Evolutionary conservation across 2,113 vertebrate genomes (phyloP).

Genomic region (Hippolais icterina): DNA sequence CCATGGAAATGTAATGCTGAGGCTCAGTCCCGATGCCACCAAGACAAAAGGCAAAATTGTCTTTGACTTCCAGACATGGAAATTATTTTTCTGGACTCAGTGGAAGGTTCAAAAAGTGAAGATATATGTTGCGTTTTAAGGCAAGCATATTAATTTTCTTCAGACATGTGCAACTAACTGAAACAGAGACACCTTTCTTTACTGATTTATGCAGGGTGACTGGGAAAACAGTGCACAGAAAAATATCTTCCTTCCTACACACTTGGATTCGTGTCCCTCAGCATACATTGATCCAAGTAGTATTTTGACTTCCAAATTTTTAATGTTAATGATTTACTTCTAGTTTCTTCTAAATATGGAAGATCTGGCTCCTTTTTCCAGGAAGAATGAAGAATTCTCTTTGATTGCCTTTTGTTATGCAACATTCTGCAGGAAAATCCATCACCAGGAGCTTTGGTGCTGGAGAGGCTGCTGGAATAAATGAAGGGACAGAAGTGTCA

Average conservation of each 20-base stretch:
- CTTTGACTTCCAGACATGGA: not conserved
- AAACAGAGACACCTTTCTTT: slow-evolving; percentile 13
- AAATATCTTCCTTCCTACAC: not conserved
- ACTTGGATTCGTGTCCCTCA: not conserved
- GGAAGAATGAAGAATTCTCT: not conserved
- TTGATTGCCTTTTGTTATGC: not conserved
- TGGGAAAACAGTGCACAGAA: not conserved
- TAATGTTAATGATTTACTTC: not conserved
- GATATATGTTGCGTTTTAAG: not conserved
- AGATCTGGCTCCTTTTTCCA: not conserved
- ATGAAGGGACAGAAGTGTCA: not conserved
- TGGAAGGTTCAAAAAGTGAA: not conserved
- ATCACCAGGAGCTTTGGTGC: not conserved
- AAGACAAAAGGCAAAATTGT: not conserved
- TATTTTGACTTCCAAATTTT: not conserved
- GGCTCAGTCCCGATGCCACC: not conserved
- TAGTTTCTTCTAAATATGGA: not conserved
- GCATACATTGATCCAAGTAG: not conserved
- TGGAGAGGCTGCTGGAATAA: not conserved
- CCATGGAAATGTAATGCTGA: not conserved
- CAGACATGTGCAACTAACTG: not conserved
- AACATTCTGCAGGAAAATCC: not conserved
- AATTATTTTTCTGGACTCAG: not conserved
- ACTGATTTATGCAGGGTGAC: not conserved
- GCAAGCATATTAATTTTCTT: not conserved